Conservation (phyloP, 2,888 invertebrate species). For the Lumbricus terrestris region DNA sequence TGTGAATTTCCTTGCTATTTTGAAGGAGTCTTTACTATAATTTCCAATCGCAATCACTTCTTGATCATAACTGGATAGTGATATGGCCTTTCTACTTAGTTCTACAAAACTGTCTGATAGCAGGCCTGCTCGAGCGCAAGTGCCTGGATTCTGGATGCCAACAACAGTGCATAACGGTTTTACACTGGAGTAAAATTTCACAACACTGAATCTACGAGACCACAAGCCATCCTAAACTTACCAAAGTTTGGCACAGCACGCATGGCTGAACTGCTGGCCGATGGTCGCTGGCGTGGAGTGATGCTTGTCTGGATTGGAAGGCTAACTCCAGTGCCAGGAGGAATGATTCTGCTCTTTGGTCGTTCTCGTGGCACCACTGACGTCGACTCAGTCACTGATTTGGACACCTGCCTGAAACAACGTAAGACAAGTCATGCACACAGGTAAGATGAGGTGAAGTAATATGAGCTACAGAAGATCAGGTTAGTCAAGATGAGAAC, state of each 20-base stretch:
- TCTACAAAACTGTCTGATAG: too few species aligned
- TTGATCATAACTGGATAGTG: too few species aligned
- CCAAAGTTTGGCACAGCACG: slow-evolving; percentile 4
- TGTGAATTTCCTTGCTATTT: background rate
- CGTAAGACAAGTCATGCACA: background rate
- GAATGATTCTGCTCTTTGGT: slow-evolving; percentile 66
- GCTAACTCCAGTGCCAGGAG: slow-evolving; percentile 38
- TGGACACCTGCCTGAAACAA: background rate
- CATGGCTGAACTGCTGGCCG: slow-evolving; percentile 39
- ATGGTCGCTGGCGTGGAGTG: slow-evolving; percentile 49
- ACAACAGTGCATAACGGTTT: too few species aligned
- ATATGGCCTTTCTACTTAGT: too few species aligned
- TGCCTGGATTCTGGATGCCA: too few species aligned
- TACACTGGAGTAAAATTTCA: background rate
- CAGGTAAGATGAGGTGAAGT: background rate
- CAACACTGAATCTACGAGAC: background rate
- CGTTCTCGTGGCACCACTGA: slow-evolving; percentile 80
- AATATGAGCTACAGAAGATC: background rate
- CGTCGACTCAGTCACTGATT: slow-evolving; percentile 60
- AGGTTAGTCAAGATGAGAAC: background rate
- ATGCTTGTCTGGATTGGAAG: slow-evolving; percentile 54
- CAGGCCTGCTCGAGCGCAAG: too few species aligned
- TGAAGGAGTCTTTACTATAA: background rate
- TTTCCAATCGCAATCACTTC: background rate
- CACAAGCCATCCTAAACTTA: background rate